Evolutionary conservation across 2,888 invertebrate genomes (phyloP), one percentile per base, ranked within the genome.

Genomic region (Cataglyphis albicans): DNA sequence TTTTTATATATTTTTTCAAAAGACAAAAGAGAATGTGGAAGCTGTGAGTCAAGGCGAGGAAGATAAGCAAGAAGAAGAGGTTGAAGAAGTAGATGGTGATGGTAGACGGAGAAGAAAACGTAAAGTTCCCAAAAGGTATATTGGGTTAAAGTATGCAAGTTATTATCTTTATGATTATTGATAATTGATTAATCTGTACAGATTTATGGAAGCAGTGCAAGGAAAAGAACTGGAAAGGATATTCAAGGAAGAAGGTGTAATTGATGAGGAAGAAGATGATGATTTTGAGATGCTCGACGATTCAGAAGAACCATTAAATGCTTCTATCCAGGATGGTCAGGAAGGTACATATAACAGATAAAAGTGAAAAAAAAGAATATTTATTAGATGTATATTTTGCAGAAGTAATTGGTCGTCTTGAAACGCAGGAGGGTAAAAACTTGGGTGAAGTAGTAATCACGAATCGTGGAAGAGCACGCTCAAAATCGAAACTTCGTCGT

Each of bases 211-310:
- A 91, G 94, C 95, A 64, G 95, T 93, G 35, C 95, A 97, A 96
- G 97, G 97, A 5, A 97, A 97, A 93, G 97, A 97, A 94, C 94
- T 97, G 72, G 97, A 97, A 90, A 95, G 96, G 87, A 97, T 97
- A 88, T 96, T 97, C 89, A 96, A 96, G 90, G 96, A 97, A 91
- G 97, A 97, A 94, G 97, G 97, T 0, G 96, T 97, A 15, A 96
- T 96, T 38, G 97, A 97, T 81, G 96, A 95, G 48, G 96, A 96
- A 38, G 92, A 94, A 18, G 88, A 94, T 29, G 88, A 88, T 48
- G 84, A 87, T 15, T 78, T 74, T 15, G 86, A 88, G 32, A 80
- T 81, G 18, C 59, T 85, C 52, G 83, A 88, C 18, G 85, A 89
- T 48, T 80, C 87, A 1, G 92, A 93, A 67, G 96, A 92, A 82